phyloP scores from a whole-genome alignment of 2,113 vertebrate species.

The Limnothrissa miodon region DNA sequence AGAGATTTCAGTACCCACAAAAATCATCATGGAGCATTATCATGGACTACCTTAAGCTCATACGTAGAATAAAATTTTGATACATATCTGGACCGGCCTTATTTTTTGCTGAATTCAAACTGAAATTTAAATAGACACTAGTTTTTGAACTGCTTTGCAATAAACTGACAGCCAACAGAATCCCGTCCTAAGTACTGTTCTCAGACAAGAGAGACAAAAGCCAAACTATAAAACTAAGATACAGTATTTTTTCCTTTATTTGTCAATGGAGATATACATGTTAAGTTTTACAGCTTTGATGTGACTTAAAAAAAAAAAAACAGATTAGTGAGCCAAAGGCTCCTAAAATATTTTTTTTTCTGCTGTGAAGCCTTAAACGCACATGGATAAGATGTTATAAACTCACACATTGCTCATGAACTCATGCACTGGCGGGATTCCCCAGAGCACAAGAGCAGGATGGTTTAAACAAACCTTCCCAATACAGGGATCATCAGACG shows the following conservation, averaged over 20 bases:
- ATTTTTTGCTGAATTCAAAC: too few species aligned
- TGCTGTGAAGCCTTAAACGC: neutral
- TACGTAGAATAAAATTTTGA: neutral
- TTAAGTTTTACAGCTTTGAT: neutral
- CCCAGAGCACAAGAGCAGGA: constrained; percentile 13
- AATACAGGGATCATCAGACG: constrained; percentile 30
- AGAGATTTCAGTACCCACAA: neutral
- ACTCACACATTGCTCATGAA: constrained; percentile 19
- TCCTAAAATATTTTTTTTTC: neutral
- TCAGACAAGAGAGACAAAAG: too few species aligned
- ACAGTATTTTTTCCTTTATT: neutral
- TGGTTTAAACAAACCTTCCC: constrained; percentile 38
- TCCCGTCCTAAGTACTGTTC: too few species aligned
- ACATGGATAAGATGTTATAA: constrained; percentile 28
- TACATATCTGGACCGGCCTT: too few species aligned
- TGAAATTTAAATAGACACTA: too few species aligned
- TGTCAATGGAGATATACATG: neutral
- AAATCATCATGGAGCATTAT: neutral
- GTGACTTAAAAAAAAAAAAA: neutral
- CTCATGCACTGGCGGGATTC: constrained; percentile 25
- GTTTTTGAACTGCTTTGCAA: too few species aligned
- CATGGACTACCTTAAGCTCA: neutral
- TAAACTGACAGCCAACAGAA: too few species aligned
- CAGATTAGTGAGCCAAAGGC: neutral
- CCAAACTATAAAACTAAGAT: too few species aligned